Evolutionary conservation across 92 coral and sea anemone genomes (phyloP), one percentile per base, ranked within the genome.

Genomic region (Porites evermanni): DNA sequence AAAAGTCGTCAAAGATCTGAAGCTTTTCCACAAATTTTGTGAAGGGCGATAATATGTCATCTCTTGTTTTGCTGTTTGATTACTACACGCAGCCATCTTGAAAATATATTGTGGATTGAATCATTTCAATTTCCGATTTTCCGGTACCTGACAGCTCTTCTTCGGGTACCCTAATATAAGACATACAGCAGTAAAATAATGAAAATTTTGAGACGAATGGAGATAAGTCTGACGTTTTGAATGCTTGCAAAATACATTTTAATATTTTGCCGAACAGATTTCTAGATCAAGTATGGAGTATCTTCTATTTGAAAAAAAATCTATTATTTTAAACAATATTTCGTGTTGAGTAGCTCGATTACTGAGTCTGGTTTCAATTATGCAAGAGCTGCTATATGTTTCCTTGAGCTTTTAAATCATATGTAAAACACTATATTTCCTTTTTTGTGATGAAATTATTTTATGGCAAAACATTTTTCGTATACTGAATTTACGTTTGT

Each of bases 81-180:
- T 64, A 5, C 47, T 64, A 78, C 38, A 53, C 14, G 64, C 59
- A 1, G 58, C 60, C 82, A 64, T 23, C 63, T 64, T 24, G 14
- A n/a, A 1, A 3, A 19, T 23, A 13, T 79, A 64, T 4, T 44
- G 72, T 18, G 51, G 20, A 63, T 79, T 63, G 10, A 65, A 79
- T 79, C 9, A 47, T 79, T 79, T 20, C 20, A 65, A 23, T 78
- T 78, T 50, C 19, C 21, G 13, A 23, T 64, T 20, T 75, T 56
- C 9, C 52, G 9, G 16, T 9, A 13, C 17, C 19, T 63, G 23
- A 60, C 65, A 60, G 14, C 23, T 65, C 7, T 65, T 65, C 23
- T 10, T 65, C n/a, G n/a, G n/a, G 70, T 18, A 18, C 47, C 47
- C 47, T 4, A 38, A 38, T 38, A 38, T 38, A 38, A 38, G 47